Conservation (phyloP, 2,797 vertebrate genomes). For the Halcyon smyrnensis region DNA sequence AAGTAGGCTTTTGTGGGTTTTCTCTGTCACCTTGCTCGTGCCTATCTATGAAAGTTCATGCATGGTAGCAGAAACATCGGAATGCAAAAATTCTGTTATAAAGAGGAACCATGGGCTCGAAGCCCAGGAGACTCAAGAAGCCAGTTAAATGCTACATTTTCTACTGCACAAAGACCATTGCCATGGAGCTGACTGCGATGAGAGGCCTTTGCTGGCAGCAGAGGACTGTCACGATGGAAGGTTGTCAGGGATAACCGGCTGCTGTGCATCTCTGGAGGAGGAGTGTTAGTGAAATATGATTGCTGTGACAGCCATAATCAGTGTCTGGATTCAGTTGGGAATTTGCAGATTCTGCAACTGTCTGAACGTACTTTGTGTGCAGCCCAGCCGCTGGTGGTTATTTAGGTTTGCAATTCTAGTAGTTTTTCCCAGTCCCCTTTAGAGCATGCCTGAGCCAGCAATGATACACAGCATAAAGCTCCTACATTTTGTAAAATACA, state of each 20-base stretch:
- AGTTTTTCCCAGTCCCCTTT: neutral
- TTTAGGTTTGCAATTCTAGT: neutral
- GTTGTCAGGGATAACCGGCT: neutral
- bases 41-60: neutral
- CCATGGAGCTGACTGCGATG: neutral
- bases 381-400: neutral
- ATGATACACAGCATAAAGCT: neutral
- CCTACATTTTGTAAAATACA: constrained; percentile 16
- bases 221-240: neutral
- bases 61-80: neutral
- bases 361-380: neutral
- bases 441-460: neutral
- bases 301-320: neutral
- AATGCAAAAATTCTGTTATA: neutral
- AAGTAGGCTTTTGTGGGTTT: neutral
- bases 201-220: neutral
- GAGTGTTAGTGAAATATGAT: neutral
- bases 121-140: neutral
- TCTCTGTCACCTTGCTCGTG: neutral
- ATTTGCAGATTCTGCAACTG: neutral
- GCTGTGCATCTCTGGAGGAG: neutral
- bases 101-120: neutral
- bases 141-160: neutral
- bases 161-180: neutral
- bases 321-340: neutral